Evolutionary conservation across 1,140 invertebrate species (phyloP), one percentile per base, ranked within the genome.

Genomic region (Gryllus bimaculatus): DNA sequence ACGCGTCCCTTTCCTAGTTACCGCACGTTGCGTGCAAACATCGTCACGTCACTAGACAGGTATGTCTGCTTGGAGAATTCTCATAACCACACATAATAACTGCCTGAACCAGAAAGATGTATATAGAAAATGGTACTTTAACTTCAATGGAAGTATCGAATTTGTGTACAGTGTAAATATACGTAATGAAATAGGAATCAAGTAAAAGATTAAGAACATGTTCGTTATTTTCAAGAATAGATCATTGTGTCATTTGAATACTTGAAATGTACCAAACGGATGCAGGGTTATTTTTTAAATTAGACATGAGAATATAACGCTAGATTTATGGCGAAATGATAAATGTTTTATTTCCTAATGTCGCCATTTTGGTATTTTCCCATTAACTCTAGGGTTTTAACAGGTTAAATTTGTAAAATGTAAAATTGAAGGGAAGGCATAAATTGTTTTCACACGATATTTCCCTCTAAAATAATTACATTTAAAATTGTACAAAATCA

Each of bases 151-250:
- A 18, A 18, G 54, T 13, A 66, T 7, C 54, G 18, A 3, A 66
- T 66, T 66, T 66, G 18, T 66, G 54, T 66, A 66, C 54, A 66
- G 54, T 66, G 54, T 66, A 66, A 66, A 66, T 66, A 66, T 66
- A 66, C 54, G 54, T 66, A 66, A 66, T 66, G 10, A 13, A 10
- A 66, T 66, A 66, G 54, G 54, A 13, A 66, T 18, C 54, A 66
- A 39, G 26, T 39, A 39, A 39, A 66, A 66, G 54, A 66, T 66
- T 66, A 66, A 66, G 18, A 66, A 66, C 54, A 66, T 66, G 54
- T 66, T 66, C 54, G 18, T 66, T 66, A 66, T 66, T 66, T 66
- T 66, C 54, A 66, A 66, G 18, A 66, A 10, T 66, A 66, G 54
- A 66, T 13, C 10, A 66, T 13, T 66, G 54, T 66, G 54, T 66